These are phyloP conservation scores for Aphidoletes aphidimyza DNA, from an alignment of 2,888 invertebrate genomes.

Conservation along the genomic window DNA sequence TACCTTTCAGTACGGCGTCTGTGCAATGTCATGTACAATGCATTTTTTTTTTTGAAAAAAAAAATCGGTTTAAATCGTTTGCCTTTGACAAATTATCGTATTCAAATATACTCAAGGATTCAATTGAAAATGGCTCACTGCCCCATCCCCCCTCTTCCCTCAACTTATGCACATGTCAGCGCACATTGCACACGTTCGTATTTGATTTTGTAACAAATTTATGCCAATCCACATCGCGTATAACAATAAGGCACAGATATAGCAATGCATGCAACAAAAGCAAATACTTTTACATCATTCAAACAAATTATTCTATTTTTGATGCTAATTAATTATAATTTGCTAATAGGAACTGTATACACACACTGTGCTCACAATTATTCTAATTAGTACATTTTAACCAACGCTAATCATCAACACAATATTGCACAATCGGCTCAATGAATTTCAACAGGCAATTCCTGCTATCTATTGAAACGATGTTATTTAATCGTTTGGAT, in stretches of 20 bases:
- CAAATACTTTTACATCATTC: background rate
- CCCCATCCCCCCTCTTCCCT: too few relatives aligned
- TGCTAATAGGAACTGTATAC: background rate
- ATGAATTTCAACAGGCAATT: background rate
- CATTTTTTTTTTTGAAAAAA: too few relatives aligned
- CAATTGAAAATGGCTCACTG: background rate
- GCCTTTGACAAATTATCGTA: constrained; percentile 7
- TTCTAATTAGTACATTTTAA: constrained; percentile 10
- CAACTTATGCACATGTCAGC: background rate
- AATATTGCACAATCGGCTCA: background rate
- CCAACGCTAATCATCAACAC: background rate
- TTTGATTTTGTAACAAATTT: background rate
- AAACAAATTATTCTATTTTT: background rate
- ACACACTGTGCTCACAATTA: background rate
- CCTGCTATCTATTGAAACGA: too few relatives aligned
- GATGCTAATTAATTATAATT: constrained; percentile 13
- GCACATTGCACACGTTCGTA: background rate
- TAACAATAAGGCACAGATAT: background rate
- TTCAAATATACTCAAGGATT: constrained; percentile 32
- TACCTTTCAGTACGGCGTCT: background rate
- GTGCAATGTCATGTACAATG: constrained; percentile 2
- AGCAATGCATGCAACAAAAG: background rate
- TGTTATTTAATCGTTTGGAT: too few relatives aligned
- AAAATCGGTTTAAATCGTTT: background rate
- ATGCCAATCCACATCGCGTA: background rate